Base-by-base conservation (phyloP, 2,888 invertebrate genomes). In the Drosophila pseudotalamancana region DNA sequence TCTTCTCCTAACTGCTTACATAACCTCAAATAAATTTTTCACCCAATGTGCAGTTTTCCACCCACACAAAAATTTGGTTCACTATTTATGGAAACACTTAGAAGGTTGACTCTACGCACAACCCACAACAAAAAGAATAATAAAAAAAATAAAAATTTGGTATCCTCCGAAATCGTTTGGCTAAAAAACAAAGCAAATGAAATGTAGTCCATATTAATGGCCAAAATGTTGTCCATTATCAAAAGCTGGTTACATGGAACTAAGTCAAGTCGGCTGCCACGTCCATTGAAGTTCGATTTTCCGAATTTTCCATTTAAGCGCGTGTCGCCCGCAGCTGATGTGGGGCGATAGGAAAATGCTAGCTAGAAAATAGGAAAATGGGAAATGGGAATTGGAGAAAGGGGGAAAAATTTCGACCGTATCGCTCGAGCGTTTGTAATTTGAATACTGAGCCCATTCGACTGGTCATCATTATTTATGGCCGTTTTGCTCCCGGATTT, bases 391-490 rank as follows among this genome's bases (percentile, higher is more conserved):
- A n/a, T n/a, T n/a, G n/a, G n/a, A n/a, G n/a, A n/a, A n/a, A n/a
- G n/a, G n/a, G n/a, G n/a, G n/a, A n/a, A n/a, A n/a, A n/a, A 14
- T 21, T 32, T 11, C 4, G 14, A 35, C 8, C 25, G 32, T 23
- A 48, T 40, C 31, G 27, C 29, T 14, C 35, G 49, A 18, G 40
- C 18, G 51, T 49, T 51, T 80, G 79, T 72, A 80, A 80, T 80
- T 77, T 80, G 75, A 83, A 77, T 65, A 84, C 51, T 27, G 35
- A 29, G 29, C 57, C 42, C 35, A n/a, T 43, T 31, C 31, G 29
- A 71, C 81, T 19, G 31, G 76, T 82, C 66, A 81, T 84, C 76
- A 73, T 84, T 81, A 78, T 84, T 76, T 76, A 84, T 84, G 71
- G 56, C 12, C 39, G 49, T 55, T 14, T 45, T 48, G 48, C 46